Evolutionary conservation across 2,113 vertebrate genomes (phyloP).

Genomic region (Paramormyrops kingsleyae): DNA sequence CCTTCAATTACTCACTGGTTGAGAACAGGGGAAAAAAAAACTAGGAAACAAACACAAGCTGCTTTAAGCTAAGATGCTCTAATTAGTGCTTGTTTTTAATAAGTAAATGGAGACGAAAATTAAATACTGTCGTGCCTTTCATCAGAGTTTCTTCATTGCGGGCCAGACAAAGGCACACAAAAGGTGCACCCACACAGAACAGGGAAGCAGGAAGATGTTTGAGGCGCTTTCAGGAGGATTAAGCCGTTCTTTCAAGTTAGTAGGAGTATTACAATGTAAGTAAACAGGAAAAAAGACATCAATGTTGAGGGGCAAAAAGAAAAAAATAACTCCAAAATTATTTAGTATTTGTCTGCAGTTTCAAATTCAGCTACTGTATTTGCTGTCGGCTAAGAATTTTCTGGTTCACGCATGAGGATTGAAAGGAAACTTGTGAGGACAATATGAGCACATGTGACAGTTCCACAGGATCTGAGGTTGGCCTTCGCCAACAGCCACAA

Average conservation of each 20-base stretch:
- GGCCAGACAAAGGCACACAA: not conserved
- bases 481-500: not conserved
- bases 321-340: not conserved
- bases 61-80: slow-evolving; percentile 16
- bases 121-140: slow-evolving; percentile 12
- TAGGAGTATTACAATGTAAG: not conserved
- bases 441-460: not conserved
- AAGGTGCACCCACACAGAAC: slow-evolving; percentile 11
- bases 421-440: not conserved
- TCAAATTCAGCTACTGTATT: not conserved
- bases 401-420: not conserved
- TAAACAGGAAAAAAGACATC: slow-evolving; percentile 8
- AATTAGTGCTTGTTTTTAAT: slow-evolving; percentile 14
- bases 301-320: not conserved
- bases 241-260: not conserved
- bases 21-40: slow-evolving; percentile 1
- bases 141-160: not conserved
- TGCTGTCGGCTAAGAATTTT: not conserved
- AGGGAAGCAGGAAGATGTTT: not conserved
- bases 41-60: slow-evolving; percentile 11
- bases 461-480: not conserved
- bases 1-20: slow-evolving; percentile 10
- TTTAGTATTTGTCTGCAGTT: not conserved
- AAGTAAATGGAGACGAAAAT: slow-evolving; percentile 19
- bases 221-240: slow-evolving; percentile 2